Evolutionary conservation across 2,113 vertebrate genomes (phyloP), one percentile per base, ranked within the genome.

Genomic region (Cyprinodon variegatus): DNA sequence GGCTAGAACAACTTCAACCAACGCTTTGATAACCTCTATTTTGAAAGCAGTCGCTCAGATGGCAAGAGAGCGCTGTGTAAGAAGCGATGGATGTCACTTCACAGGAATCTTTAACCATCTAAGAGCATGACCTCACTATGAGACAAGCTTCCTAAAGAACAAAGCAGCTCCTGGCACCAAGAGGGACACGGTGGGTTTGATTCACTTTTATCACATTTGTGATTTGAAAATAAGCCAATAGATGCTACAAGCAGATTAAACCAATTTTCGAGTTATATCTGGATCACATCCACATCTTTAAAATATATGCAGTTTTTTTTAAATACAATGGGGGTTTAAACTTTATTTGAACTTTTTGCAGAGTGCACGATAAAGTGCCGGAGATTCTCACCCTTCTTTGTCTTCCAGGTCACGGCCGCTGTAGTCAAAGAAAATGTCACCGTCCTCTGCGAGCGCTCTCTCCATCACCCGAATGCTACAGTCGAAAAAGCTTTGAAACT

Each of bases 401-500:
- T 98, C 96, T 67, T 98, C 96, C 76, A 97, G 92, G 4, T 97
- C 96, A 78, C 95, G 94, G 70, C 97, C 98, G 8, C 96, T 96
- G 88, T 98, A 99, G 93, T 99, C 96, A 39, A 99, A 98, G 94
- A 98, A 99, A 91, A 99, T 97, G 88, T 98, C 93, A 0, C 95
- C 87, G 84, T 99, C 97, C 91, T 98, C 97, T 3, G 97, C 97
- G 82, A 99, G 93, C 0, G 97, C 97, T 91, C 97, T 87, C 87
- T 99, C 97, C 91, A 99, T 98, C 72, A 99, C 96, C 29, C 97
- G 94, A 85, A 98, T 97, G 82, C 96, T 98, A 79, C 96, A 95
- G 91, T 99, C 97, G 39, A 99, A 99, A 93, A 99, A 99, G 83
- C 96, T 97, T 90, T 98, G 94, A 83, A 99, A 99, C 88, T 99